A percentile compares a stretch with the other conserved stretches of the same genome.
Conservation (phyloP, 2,888 invertebrate species). For the Coenonympha arcania region DNA sequence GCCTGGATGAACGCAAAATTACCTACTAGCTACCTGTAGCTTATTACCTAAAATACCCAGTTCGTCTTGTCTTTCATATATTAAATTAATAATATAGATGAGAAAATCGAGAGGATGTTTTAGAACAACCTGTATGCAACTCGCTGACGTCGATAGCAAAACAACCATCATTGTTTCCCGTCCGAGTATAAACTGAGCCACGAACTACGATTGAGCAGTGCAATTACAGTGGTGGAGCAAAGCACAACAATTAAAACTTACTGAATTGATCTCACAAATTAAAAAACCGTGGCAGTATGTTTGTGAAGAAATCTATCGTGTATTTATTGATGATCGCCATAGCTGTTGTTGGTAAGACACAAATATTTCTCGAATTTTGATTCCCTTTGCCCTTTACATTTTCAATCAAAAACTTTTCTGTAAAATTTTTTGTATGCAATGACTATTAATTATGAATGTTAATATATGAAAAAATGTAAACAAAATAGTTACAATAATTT, state of each 20-base stretch:
- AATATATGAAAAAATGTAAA: no score
- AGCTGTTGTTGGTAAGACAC: slow-evolving; percentile 45
- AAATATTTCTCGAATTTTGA: no score
- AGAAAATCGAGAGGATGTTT: slow-evolving; percentile 13
- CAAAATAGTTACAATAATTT: no score
- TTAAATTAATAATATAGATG: background rate
- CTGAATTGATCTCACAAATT: background rate
- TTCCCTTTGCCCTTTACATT: no score
- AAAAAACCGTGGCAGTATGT: slow-evolving; percentile 27
- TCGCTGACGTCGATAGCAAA: slow-evolving; percentile 33
- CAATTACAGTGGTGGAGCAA: slow-evolving; percentile 8
- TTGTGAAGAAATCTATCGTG: slow-evolving; percentile 39
- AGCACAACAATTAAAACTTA: slow-evolving; percentile 4
- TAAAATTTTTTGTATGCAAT: no score
- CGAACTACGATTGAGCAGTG: slow-evolving; percentile 23
- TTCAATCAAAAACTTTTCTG: background rate
- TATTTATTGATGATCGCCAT: slow-evolving; percentile 48
- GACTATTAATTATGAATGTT: no score
- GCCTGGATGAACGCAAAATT: no score
- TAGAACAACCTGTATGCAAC: slow-evolving; percentile 27
- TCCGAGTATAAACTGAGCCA: slow-evolving; percentile 37
- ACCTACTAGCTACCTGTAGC: no score
- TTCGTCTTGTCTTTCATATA: background rate
- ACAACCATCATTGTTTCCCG: slow-evolving; percentile 37
- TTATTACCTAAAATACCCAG: background rate